Conservation (phyloP, 2,888 invertebrate species). For the Morpho helenor region DNA sequence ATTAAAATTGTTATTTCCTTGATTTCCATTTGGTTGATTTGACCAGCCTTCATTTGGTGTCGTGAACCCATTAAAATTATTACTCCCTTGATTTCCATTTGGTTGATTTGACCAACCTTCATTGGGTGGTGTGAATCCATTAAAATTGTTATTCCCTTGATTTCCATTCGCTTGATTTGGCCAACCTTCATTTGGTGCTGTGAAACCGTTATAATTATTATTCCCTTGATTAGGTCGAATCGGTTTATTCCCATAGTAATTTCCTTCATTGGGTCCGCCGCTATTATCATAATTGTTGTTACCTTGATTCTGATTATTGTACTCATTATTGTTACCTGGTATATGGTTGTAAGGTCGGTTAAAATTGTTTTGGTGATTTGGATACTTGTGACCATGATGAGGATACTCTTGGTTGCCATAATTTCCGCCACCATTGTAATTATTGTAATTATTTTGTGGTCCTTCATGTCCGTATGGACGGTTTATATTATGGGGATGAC, state of each 20-base stretch:
- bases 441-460: slow-evolving; percentile 10
- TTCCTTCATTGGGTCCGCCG: slow-evolving; percentile 19
- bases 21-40: not conserved
- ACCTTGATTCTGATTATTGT: slow-evolving; percentile 21
- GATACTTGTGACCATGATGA: slow-evolving; percentile 30
- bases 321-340: slow-evolving; percentile 1
- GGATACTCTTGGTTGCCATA: slow-evolving; percentile 21
- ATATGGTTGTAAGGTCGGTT: slow-evolving; percentile 5
- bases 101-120: not conserved
- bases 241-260: slow-evolving; percentile 23
- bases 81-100: slow-evolving; percentile 9
- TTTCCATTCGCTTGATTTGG: slow-evolving; percentile 9
- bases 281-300: slow-evolving; percentile 12
- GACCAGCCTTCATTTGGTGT: not conserved
- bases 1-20: slow-evolving; percentile 8
- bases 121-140: not conserved
- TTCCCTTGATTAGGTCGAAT: slow-evolving; percentile 21
- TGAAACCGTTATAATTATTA: slow-evolving; percentile 12
- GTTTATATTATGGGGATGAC: slow-evolving; percentile 14
- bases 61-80: slow-evolving; percentile 12
- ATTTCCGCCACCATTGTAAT: slow-evolving; percentile 8
- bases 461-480: slow-evolving; percentile 7
- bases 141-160: slow-evolving; percentile 20
- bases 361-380: slow-evolving; percentile 9
- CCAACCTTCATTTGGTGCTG: too few relatives aligned